Evolutionary conservation across 2,797 vertebrate genomes (phyloP), one percentile per base, ranked within the genome.

Genomic region (Bovichtus variegatus): DNA sequence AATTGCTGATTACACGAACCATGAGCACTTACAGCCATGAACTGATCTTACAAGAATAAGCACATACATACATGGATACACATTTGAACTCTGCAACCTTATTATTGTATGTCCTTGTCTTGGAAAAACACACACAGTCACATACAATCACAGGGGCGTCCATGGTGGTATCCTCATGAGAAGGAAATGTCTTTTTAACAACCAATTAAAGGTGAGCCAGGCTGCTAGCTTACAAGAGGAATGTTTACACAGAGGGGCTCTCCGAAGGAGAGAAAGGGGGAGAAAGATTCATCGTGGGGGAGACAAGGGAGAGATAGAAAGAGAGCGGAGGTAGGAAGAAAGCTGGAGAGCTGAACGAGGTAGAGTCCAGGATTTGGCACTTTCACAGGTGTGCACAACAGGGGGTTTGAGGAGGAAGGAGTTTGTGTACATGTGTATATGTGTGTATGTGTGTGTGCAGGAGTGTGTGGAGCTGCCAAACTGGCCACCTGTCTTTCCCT

Each of bases 131-230:
- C 55, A 69, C 64, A 71, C 40, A 55, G 12, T 38, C 43, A 47
- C 21, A 29, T 44, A 62, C 41, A 78, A 61, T 85, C 59, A 54
- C 15, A 60, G 38, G 61, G 31, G 71, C 81, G 75, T 80, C 79
- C 87, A 88, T 46, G 88, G 91, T 85, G 89, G 90, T 84, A 87
- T 88, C 73, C 62, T 87, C 77, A 55, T 84, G 73, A 82, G 86
- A 82, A 93, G 94, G 91, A 94, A 95, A 94, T 89, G 87, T 92
- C 89, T 92, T 91, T 94, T 93, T 91, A 92, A 95, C 92, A 87
- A 92, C 78, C 92, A 94, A 84, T 91, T 90, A 90, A 93, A 86
- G 93, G 84, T 86, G 91, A 90, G 71, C 74, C 69, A 74, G 82
- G 81, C 78, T 78, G 80, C 83, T 83, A 86, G 87, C 89, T 89